Conservation (phyloP, 2,888 invertebrate genomes). For the Luperina nickerlii region DNA sequence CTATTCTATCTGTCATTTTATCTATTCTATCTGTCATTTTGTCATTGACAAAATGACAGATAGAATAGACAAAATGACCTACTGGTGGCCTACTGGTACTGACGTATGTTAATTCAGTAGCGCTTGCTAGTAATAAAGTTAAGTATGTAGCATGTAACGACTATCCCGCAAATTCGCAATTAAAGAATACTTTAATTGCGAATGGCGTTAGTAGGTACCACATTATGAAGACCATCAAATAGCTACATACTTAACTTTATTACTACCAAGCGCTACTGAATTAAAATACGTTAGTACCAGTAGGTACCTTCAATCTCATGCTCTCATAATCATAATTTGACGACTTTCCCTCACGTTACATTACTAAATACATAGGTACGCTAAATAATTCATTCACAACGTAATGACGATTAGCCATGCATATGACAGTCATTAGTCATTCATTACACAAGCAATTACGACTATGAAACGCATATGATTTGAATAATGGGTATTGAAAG, state of each 20-base stretch:
- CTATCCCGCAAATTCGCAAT: too few species aligned
- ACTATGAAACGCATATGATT: constrained; percentile 46
- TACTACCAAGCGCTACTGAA: not conserved
- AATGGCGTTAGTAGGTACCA: too few species aligned
- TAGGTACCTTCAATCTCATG: constrained; percentile 9
- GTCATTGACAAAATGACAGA: too few species aligned
- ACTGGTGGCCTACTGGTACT: too few species aligned
- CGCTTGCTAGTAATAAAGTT: too few species aligned
- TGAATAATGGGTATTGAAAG: constrained; percentile 40
- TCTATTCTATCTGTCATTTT: too few species aligned
- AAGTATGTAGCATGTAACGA: too few species aligned
- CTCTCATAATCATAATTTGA: constrained; percentile 38
- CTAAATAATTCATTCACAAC: constrained; percentile 56
- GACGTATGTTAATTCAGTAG: too few species aligned
- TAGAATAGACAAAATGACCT: too few species aligned
- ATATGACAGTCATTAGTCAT: constrained; percentile 50
- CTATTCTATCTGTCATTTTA: too few species aligned
- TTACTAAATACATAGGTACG: constrained; percentile 28
- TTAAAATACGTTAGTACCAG: not conserved
- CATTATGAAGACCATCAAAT: not conserved
- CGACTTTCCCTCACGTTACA: constrained; percentile 49
- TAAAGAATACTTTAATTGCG: too few species aligned
- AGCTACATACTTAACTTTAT: not conserved
- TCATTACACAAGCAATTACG: constrained; percentile 56
- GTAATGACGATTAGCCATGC: constrained; percentile 54